These are phyloP conservation scores for Priocnemis perturbator DNA, from an alignment of 2,888 invertebrate genomes.

Conservation along the genomic window DNA sequence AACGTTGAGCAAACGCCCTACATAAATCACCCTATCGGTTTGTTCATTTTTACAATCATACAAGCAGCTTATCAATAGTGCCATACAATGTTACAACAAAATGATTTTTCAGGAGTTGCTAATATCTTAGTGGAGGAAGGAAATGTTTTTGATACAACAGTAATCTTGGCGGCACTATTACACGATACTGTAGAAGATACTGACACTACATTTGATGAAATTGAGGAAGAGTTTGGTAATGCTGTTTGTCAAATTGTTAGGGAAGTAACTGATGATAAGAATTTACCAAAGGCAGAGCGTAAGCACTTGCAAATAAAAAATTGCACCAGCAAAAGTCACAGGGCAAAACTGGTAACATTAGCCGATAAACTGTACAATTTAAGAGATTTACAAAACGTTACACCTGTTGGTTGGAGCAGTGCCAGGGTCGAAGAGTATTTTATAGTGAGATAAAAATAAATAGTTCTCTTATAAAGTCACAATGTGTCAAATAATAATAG, in stretches of 20 bases:
- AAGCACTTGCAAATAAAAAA: constrained; percentile 82
- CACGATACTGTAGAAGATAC: constrained; percentile 93
- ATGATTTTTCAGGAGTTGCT: constrained; percentile 79
- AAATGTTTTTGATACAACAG: constrained; percentile 77
- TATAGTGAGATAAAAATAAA: constrained; percentile 51
- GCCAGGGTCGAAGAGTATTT: constrained; percentile 82
- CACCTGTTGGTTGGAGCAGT: constrained; percentile 80
- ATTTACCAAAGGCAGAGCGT: constrained; percentile 79
- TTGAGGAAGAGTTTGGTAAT: constrained; percentile 80
- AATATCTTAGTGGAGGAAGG: constrained; percentile 82
- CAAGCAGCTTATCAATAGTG: constrained; percentile 17
- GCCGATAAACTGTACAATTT: constrained; percentile 91
- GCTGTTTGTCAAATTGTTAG: constrained; percentile 78
- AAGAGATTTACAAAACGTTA: constrained; percentile 80
- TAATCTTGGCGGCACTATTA: constrained; percentile 84
- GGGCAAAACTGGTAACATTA: constrained; percentile 86
- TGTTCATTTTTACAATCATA: constrained; percentile 29
- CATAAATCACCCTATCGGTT: constrained; percentile 89
- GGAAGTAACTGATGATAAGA: constrained; percentile 87
- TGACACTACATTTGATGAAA: constrained; percentile 83
- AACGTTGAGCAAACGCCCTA: constrained; percentile 84
- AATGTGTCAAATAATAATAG: background rate
- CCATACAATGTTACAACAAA: constrained; percentile 13
- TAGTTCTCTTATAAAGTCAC: background rate
- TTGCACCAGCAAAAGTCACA: constrained; percentile 77